phyloP scores from a whole-genome alignment of 1,140 invertebrate genomes.

The Probaryconus sp. region DNA sequence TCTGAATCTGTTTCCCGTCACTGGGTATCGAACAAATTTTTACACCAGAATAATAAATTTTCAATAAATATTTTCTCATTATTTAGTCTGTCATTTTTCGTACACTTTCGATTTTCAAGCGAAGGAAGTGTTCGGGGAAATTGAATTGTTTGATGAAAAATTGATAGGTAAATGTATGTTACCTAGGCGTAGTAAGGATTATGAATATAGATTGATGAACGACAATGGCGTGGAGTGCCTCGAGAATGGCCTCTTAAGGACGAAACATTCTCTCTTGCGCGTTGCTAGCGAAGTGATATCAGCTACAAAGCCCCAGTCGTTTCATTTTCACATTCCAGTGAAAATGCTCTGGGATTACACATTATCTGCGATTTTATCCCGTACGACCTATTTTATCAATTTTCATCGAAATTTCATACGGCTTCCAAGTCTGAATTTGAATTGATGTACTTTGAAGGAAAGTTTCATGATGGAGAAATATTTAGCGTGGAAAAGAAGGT shows the following conservation, averaged over 20 bases:
- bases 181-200: constrained; percentile 8
- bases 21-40: no score
- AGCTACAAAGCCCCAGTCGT: constrained; percentile 1
- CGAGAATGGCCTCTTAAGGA: constrained; percentile 33
- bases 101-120: no score
- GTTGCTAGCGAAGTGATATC: constrained; percentile 2
- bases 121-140: no score
- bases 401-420: constrained; percentile 23
- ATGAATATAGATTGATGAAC: constrained; percentile 27
- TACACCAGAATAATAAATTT: no score
- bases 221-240: constrained; percentile 29
- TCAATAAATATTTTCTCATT: no score
- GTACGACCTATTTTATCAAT: constrained; percentile 29
- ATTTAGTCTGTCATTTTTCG: no score
- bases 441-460: no score
- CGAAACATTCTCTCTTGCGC: constrained; percentile 24
- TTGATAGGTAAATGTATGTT: constrained; percentile 9
- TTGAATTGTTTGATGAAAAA: constrained; percentile 10
- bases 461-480: no score
- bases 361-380: constrained; percentile 31
- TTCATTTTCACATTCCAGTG: constrained; percentile 42
- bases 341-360: constrained; percentile 27
- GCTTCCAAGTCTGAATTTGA: constrained; percentile 11
- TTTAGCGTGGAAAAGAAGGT: no score
- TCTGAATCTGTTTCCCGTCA: no score